Evolutionary conservation across 2,113 vertebrate species (phyloP).

Genomic region (Odontophorus gujanensis): DNA sequence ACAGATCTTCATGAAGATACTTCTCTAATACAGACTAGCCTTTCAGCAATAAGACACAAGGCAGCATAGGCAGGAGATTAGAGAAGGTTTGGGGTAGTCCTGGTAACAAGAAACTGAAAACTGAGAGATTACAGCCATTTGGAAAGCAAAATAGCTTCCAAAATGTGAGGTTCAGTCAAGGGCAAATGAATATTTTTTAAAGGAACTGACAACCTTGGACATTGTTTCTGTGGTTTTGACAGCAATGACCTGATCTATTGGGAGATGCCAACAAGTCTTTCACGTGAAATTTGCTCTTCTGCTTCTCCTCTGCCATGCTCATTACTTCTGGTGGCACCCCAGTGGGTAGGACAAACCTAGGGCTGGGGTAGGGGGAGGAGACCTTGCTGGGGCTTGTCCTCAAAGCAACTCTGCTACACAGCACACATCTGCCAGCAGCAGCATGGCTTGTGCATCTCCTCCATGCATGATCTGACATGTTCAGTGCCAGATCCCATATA

Average conservation of each 20-base stretch:
- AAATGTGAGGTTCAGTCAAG: background rate
- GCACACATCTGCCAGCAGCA: background rate
- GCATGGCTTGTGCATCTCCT: background rate
- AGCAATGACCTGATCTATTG: background rate
- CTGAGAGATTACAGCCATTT: background rate
- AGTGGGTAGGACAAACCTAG: background rate
- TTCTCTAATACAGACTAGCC: background rate
- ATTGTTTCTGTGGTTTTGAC: background rate
- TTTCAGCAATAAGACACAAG: background rate
- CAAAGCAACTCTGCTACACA: background rate
- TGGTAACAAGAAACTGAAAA: background rate
- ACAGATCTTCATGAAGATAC: background rate
- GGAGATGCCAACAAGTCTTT: background rate
- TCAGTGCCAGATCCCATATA: background rate
- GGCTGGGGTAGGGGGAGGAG: constrained; percentile 42
- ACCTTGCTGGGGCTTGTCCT: background rate
- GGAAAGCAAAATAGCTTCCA: background rate
- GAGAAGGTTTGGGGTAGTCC: background rate
- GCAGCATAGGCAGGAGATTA: background rate
- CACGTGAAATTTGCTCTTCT: background rate
- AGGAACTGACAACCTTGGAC: background rate
- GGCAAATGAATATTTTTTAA: background rate
- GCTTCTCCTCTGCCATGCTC: rapidly evolving
- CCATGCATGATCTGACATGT: background rate
- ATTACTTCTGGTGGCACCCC: background rate